These are phyloP conservation scores for Brachypalpus laphriformis DNA, from an alignment of 2,888 invertebrate genomes.

Conservation along the genomic window DNA sequence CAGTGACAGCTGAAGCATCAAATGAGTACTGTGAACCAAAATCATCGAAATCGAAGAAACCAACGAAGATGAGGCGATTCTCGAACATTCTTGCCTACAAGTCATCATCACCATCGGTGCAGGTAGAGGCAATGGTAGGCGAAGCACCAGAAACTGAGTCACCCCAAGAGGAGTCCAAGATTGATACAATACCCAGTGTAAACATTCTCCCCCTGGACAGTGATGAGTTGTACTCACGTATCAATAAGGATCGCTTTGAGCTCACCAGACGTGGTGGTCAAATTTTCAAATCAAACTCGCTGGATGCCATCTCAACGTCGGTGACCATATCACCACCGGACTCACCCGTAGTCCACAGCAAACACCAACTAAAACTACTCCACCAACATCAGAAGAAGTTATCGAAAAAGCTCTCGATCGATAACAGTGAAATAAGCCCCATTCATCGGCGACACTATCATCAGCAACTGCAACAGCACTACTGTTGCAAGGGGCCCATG, in stretches of 20 bases:
- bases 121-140: constrained; percentile 25
- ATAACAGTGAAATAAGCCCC: constrained; percentile 75
- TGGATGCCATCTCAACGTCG: constrained; percentile 81
- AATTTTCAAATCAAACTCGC: constrained; percentile 81
- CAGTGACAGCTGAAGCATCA: constrained; percentile 5
- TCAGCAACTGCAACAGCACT: constrained; percentile 58
- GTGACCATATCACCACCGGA: constrained; percentile 79
- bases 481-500: constrained; percentile 63
- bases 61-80: constrained; percentile 81
- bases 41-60: constrained; percentile 76
- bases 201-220: constrained; percentile 80
- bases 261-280: constrained; percentile 78
- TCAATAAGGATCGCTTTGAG: constrained; percentile 75
- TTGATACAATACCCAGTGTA: constrained; percentile 74
- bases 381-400: constrained; percentile 77
- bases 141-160: constrained; percentile 27
- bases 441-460: constrained; percentile 61
- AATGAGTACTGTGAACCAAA: constrained; percentile 69
- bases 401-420: constrained; percentile 80
- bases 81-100: constrained; percentile 82
- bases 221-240: constrained; percentile 82
- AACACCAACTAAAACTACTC: constrained; percentile 78
- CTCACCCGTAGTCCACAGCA: constrained; percentile 76
- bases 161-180: constrained; percentile 15
- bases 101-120: constrained; percentile 41